Evolutionary conservation across 2,113 vertebrate genomes (phyloP).

Genomic region (Malurus melanocephalus): DNA sequence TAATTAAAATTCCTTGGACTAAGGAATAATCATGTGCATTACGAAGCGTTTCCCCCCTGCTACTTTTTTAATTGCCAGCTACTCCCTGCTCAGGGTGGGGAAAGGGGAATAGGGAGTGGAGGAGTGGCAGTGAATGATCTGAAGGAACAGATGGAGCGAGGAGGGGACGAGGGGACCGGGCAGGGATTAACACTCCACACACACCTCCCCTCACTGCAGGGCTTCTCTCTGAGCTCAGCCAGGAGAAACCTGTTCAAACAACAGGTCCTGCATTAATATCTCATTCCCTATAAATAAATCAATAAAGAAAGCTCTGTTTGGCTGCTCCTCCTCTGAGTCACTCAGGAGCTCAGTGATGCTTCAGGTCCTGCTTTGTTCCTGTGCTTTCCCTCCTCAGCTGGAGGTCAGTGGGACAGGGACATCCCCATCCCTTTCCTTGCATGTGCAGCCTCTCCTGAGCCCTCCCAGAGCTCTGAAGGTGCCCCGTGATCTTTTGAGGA

Average conservation of each 20-base stretch:
- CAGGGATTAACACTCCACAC: not conserved
- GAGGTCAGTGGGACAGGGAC: not conserved
- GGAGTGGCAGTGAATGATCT: not conserved
- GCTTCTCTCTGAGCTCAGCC: not conserved
- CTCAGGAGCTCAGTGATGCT: not conserved
- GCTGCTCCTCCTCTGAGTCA: not conserved
- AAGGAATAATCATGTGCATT: conserved; percentile 22
- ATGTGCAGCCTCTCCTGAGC: accelerated
- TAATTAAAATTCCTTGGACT: conserved; percentile 36
- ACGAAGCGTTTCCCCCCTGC: conserved; percentile 8
- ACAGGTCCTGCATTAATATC: conserved; percentile 49
- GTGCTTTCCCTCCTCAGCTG: accelerated
- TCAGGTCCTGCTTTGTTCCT: not conserved
- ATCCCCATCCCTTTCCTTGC: accelerated
- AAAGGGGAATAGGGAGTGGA: conserved; percentile 9
- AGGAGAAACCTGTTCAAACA: conserved; percentile 48
- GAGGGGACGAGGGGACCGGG: not conserved
- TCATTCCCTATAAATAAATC: conserved; percentile 62
- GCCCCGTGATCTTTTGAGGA: not conserved
- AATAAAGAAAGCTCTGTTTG: not conserved
- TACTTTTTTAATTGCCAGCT: conserved; percentile 55
- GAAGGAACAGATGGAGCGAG: conserved; percentile 37
- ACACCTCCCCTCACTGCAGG: not conserved
- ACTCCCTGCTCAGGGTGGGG: not conserved
- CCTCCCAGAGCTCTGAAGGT: not conserved